A percentile compares a stretch with the other conserved stretches of the same genome.
Evolutionary conservation across 2,888 invertebrate species (phyloP).

Genomic region (Acronicta leporina): DNA sequence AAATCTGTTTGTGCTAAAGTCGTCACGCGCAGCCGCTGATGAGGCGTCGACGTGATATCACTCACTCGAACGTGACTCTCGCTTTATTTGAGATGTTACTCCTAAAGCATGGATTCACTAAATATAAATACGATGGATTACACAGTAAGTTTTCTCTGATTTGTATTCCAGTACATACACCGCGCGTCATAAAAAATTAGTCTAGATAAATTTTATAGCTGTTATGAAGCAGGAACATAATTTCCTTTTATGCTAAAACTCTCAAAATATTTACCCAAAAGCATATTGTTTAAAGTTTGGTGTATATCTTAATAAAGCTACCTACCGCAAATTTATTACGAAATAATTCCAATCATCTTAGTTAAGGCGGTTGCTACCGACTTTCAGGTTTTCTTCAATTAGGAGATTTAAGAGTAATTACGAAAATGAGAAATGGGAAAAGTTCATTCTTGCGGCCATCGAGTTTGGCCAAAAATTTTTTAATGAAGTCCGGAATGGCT

Average conservation of each 20-base stretch:
- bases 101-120: conserved; percentile 68
- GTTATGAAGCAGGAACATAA: conserved; percentile 17
- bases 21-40: conserved; percentile 88
- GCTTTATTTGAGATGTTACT: conserved; percentile 80
- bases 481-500: conserved; percentile 77
- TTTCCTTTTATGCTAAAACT: conserved; percentile 17
- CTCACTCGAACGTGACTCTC: conserved; percentile 86
- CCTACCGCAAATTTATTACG: conserved; percentile 39
- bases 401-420: conserved; percentile 80
- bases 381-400: conserved; percentile 73
- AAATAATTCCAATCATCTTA: conserved; percentile 48
- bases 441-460: conserved; percentile 77
- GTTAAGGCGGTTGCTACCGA: conserved; percentile 49
- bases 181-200: conserved; percentile 31
- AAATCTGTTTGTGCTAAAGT: conserved; percentile 88
- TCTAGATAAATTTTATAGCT: conserved; percentile 37
- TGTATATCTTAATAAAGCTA: conserved; percentile 26
- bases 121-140: conserved; percentile 37
- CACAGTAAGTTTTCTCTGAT: conserved; percentile 34
- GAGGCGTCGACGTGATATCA: conserved; percentile 88
- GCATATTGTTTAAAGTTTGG: conserved; percentile 31
- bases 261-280: conserved; percentile 24
- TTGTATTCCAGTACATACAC: conserved; percentile 25
- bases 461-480: conserved; percentile 73
- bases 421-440: conserved; percentile 84